Percentiles rank a stretch among this genome's conserved stretches.
phyloP scores from a whole-genome alignment of 92 coral and sea anemone genomes.

The Pocillopora grandis region DNA sequence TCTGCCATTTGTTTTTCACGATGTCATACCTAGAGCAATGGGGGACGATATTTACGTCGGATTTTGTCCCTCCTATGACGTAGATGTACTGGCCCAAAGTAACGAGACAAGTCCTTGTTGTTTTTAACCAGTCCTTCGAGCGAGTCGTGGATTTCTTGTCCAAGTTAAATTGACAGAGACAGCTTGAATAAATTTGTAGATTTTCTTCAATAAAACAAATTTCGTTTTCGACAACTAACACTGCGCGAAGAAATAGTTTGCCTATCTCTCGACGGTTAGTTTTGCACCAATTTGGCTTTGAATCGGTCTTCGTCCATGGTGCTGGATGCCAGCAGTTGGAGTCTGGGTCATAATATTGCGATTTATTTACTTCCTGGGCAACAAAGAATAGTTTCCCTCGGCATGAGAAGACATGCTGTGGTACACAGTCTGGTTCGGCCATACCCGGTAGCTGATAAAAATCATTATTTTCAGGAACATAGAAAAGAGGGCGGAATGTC shows the following conservation, averaged over 20 bases:
- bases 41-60: background rate
- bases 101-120: background rate
- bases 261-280: too few species aligned
- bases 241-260: background rate
- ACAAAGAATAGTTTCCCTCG: conserved; percentile 8
- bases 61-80: background rate
- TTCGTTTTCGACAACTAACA: background rate
- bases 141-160: background rate
- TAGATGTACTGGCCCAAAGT: background rate
- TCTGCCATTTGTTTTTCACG: background rate
- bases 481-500: background rate
- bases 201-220: background rate
- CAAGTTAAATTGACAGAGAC: background rate
- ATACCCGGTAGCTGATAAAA: background rate
- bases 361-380: background rate
- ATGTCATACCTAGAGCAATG: conserved; percentile 5
- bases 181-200: background rate
- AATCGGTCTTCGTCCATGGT: background rate
- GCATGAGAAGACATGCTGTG: background rate
- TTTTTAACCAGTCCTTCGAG: background rate
- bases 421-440: background rate
- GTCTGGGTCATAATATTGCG: conserved; percentile 18
- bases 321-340: conserved; percentile 8
- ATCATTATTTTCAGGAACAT: conserved; percentile 3
- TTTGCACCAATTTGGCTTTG: background rate